Conservation (phyloP, 2,113 vertebrate genomes). For the Rhodinocichla rosea region DNA sequence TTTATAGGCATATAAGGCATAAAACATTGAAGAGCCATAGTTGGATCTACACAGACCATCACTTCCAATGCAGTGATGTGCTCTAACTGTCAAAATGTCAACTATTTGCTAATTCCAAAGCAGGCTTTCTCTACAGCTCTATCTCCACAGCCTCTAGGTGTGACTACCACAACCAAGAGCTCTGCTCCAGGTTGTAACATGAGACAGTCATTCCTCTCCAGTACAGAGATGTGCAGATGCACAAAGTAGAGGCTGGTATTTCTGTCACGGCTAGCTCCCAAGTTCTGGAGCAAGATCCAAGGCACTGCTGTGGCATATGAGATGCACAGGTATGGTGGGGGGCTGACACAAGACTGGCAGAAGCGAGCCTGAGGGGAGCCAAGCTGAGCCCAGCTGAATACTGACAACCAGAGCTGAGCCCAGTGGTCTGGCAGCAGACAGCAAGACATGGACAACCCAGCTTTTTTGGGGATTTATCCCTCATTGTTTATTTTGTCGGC, state of each 20-base stretch:
- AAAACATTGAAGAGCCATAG: background rate
- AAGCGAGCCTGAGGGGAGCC: accelerated
- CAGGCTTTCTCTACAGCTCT: background rate
- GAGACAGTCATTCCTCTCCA: background rate
- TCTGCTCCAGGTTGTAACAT: background rate
- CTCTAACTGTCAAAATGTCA: background rate
- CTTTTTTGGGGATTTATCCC: background rate
- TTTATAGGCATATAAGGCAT: background rate
- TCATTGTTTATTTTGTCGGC: accelerated
- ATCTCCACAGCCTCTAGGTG: background rate
- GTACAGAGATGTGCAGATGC: background rate
- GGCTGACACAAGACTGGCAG: background rate
- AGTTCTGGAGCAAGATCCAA: background rate
- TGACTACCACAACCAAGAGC: background rate
- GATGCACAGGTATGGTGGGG: accelerated
- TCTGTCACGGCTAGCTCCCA: background rate
- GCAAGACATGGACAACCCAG: accelerated
- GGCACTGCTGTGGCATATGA: accelerated
- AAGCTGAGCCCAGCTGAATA: accelerated
- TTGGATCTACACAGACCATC: background rate
- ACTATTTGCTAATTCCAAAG: background rate
- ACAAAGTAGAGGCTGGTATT: background rate
- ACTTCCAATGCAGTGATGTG: background rate
- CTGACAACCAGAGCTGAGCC: background rate
- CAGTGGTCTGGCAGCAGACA: background rate